phyloP scores from a whole-genome alignment of 1,140 invertebrate species.

The Aphidius gifuensis region DNA sequence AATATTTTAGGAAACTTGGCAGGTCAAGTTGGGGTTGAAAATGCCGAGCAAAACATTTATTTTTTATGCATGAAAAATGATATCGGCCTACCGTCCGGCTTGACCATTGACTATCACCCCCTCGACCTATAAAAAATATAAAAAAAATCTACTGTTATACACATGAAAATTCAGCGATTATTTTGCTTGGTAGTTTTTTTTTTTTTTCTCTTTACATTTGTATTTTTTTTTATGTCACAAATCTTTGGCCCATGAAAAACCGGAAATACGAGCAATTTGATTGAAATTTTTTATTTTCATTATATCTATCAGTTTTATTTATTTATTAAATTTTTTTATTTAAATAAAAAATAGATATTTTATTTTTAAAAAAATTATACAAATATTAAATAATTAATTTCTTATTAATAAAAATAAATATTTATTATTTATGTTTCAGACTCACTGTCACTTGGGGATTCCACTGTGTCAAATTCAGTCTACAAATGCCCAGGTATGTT shows the following conservation, averaged over 20 bases:
- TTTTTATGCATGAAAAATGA: constrained; percentile 26
- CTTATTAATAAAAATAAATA: neutral
- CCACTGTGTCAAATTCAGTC: constrained; percentile 34
- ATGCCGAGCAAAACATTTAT: too few relatives aligned
- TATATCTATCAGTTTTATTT: constrained; percentile 7
- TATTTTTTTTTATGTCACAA: constrained; percentile 10
- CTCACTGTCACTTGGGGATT: constrained; percentile 41
- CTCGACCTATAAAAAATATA: constrained; percentile 13
- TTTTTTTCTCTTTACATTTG: too few relatives aligned
- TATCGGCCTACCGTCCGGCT: constrained; percentile 11
- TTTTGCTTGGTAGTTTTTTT: too few relatives aligned
- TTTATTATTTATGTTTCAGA: constrained; percentile 20
- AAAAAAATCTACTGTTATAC: constrained; percentile 1
- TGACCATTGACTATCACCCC: constrained; percentile 21
- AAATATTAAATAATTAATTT: neutral
- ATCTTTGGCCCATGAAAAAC: constrained; percentile 16
- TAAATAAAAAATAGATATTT: neutral
- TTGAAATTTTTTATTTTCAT: neutral
- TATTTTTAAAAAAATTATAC: too few relatives aligned
- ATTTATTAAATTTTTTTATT: neutral
- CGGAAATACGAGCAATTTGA: constrained; percentile 21
- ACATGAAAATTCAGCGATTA: constrained; percentile 1
- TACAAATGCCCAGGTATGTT: constrained; percentile 25
- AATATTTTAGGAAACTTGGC: too few relatives aligned
- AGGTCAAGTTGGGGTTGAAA: too few relatives aligned